phyloP scores from a whole-genome alignment of 2,797 vertebrate genomes.

The Rachycentron canadum region DNA sequence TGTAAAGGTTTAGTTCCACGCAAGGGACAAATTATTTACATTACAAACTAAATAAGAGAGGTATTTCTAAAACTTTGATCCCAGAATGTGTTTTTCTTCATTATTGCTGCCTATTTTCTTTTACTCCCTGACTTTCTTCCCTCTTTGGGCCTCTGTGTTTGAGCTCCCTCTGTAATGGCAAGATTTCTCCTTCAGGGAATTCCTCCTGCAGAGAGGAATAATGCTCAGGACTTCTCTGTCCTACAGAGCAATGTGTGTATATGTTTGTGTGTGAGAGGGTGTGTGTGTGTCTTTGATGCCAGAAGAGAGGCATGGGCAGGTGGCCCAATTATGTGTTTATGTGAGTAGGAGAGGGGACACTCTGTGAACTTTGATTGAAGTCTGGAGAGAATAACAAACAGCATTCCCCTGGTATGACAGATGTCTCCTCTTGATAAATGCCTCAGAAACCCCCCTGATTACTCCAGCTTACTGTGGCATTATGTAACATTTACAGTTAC shows the following conservation, averaged over 20 bases:
- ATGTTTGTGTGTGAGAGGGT: constrained; percentile 4
- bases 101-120: constrained; percentile 40
- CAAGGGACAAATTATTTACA: not conserved
- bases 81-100: not conserved
- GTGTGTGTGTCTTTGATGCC: constrained; percentile 73
- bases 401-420: constrained; percentile 77
- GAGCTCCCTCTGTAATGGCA: constrained; percentile 49
- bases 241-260: constrained; percentile 42
- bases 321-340: constrained; percentile 74
- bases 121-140: constrained; percentile 43
- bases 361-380: constrained; percentile 85
- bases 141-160: constrained; percentile 51
- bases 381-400: constrained; percentile 86
- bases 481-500: constrained; percentile 48
- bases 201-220: constrained; percentile 82
- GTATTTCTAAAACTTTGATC: not conserved
- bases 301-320: constrained; percentile 62
- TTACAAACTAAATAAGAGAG: not conserved
- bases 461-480: constrained; percentile 28
- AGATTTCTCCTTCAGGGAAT: constrained; percentile 76
- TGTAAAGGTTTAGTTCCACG: not conserved
- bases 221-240: constrained; percentile 71
- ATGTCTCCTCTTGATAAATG: constrained; percentile 84
- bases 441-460: constrained; percentile 76
- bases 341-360: constrained; percentile 70